phyloP scores from a whole-genome alignment of 2,797 vertebrate genomes.

The Melanotaenia maccullochi region DNA sequence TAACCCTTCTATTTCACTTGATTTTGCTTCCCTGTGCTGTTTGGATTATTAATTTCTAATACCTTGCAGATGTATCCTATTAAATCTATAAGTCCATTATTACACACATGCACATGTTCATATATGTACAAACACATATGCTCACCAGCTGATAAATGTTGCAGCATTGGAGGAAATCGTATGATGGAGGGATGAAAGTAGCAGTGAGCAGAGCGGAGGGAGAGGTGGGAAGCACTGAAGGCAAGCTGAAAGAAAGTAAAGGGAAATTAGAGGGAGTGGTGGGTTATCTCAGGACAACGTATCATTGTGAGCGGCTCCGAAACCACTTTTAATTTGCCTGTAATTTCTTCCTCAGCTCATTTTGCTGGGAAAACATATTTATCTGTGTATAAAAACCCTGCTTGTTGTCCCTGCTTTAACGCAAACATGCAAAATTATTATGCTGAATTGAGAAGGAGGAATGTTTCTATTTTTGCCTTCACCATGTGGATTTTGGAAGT shows the following conservation, averaged over 20 bases:
- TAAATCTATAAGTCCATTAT: constrained; percentile 21
- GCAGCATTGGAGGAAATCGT: constrained; percentile 22
- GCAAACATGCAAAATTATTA: constrained; percentile 24
- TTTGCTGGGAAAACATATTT: constrained; percentile 37
- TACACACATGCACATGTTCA: constrained; percentile 12
- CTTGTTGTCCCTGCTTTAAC: constrained; percentile 35
- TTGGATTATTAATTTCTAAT: constrained; percentile 46
- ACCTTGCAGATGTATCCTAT: constrained; percentile 54
- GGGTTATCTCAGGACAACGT: constrained; percentile 53
- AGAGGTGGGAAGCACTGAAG: constrained; percentile 21
- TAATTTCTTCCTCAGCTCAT: constrained; percentile 18
- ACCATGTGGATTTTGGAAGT: constrained; percentile 47
- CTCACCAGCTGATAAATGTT: constrained; percentile 9
- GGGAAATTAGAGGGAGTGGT: constrained; percentile 26
- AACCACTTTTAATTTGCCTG: constrained; percentile 22
- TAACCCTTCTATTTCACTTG: constrained; percentile 26
- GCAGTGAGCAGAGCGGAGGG: constrained; percentile 3
- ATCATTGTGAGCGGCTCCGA: constrained; percentile 33
- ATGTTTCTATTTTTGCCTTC: constrained; percentile 37
- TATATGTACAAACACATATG: background rate
- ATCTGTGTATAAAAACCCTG: constrained; percentile 19
- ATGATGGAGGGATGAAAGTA: constrained; percentile 36
- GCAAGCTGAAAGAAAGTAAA: constrained; percentile 28
- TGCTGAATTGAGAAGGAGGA: constrained; percentile 15
- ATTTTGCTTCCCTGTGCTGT: constrained; percentile 21